Base-by-base conservation (phyloP, 1,140 invertebrate species). In the silkworm (Bombyx mori) region DNA sequence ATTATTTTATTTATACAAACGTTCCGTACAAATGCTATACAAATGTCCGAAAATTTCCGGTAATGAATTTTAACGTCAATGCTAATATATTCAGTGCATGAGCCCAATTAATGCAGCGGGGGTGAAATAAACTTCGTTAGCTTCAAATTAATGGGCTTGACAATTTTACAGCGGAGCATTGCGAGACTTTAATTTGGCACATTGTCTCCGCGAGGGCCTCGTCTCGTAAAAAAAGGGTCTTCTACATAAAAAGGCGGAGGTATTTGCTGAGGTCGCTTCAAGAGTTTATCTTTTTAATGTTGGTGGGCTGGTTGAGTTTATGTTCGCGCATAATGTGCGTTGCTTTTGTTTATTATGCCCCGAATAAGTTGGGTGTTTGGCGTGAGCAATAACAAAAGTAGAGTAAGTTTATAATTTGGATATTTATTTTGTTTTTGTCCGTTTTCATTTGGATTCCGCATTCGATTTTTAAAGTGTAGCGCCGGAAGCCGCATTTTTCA, bases 61-160 rank as follows among this genome's bases (percentile, higher is more conserved):
- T 44, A 56, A 35, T 50, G 62, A 61, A 63, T 72, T 64, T 70
- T 68, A 65, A 12, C 62, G 50, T 51, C 47, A 55, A 49, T 61
- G 57, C 26, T 61, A 72, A 73, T 73, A 73, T 72, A 75, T 74
- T 73, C 73, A 70, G 66, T 66, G 69, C 75, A 70, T 75, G 71
- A 68, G 62, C 68, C 64, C 73, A 75, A 77, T 77, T 75, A 71
- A 49, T 69, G 55, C 60, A 68, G 69, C 63, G 71, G 71, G 63
- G 64, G 63, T 65, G 66, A 61, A 77, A 71, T 75, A 72, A 72
- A 77, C 69, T 75, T 77, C 69, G 69, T 77, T 75, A 70, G 69
- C 69, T 67, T 72, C 68, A 69, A 70, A 75, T 77, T 75, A 75
- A 77, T 66, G 56, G 61, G 55, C 66, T 59, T 63, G 61, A 60